Percentiles rank a stretch among this genome's conserved stretches.
These are phyloP conservation scores for Sycophila texana DNA, from an alignment of 2,888 invertebrate genomes.

Conservation along the genomic window DNA sequence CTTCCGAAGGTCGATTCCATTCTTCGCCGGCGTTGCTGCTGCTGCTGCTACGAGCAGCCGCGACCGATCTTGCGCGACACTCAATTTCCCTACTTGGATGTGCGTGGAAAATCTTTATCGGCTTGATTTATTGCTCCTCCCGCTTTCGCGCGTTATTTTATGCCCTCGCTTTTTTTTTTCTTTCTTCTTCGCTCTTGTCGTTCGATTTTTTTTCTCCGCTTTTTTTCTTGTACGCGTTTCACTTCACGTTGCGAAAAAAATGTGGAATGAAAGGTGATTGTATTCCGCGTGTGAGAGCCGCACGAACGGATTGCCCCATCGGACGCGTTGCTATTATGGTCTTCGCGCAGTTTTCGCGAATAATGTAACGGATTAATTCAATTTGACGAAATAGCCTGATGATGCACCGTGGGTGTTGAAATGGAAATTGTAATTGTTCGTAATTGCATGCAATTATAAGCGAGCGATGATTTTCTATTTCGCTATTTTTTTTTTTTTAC, in stretches of 20 bases:
- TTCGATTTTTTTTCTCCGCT: not conserved
- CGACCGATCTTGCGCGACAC: slow-evolving; percentile 42
- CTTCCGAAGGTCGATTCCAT: slow-evolving; percentile 57
- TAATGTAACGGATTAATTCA: not conserved
- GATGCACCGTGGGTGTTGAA: not conserved
- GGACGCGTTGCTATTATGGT: not conserved
- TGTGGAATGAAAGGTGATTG: not conserved
- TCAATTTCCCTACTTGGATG: slow-evolving; percentile 53
- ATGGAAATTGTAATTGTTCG: not conserved
- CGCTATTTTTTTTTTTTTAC: not conserved
- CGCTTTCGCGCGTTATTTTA: slow-evolving; percentile 21
- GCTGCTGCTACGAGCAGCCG: not conserved
- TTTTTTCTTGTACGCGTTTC: not conserved
- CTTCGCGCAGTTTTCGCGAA: not conserved
- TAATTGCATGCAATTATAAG: slow-evolving; percentile 1
- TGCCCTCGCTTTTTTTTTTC: not conserved
- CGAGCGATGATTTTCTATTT: not conserved
- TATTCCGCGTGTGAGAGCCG: not conserved
- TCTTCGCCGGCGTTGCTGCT: slow-evolving; percentile 25
- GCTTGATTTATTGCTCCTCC: slow-evolving; percentile 45
- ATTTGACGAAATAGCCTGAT: not conserved
- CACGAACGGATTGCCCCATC: not conserved
- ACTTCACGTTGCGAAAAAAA: too few relatives aligned
- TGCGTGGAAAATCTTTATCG: slow-evolving; percentile 56
- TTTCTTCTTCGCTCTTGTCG: not conserved